phyloP scores from a whole-genome alignment of 2,888 invertebrate species.

The Cetonia aurata region DNA sequence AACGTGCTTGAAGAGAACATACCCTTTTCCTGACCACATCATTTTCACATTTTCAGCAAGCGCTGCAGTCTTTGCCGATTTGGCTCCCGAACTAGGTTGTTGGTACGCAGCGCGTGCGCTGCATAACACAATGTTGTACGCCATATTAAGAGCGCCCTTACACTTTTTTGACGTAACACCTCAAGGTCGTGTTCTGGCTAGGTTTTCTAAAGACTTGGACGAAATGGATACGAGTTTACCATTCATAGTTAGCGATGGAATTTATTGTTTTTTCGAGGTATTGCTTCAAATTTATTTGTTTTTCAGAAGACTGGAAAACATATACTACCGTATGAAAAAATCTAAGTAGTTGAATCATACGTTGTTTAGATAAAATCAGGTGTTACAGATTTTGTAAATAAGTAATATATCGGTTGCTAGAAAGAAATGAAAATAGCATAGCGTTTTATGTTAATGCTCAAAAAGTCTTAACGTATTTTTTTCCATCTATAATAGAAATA shows the following conservation, averaged over 20 bases:
- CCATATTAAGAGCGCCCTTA: constrained; percentile 77
- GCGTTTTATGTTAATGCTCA: no score
- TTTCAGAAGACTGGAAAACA: constrained; percentile 9
- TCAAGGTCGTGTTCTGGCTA: constrained; percentile 78
- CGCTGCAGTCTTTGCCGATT: constrained; percentile 68
- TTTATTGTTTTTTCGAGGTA: constrained; percentile 83
- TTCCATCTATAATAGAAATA: no score
- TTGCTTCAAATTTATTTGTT: constrained; percentile 1
- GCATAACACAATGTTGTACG: constrained; percentile 72
- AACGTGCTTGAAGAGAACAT: constrained; percentile 16
- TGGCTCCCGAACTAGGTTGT: constrained; percentile 70
- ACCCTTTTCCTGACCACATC: background rate
- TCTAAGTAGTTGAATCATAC: no score
- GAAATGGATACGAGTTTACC: constrained; percentile 79
- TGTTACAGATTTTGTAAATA: no score
- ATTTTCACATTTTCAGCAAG: constrained; percentile 66
- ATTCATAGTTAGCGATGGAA: constrained; percentile 75
- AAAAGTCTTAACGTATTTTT: no score
- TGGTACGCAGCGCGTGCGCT: constrained; percentile 75
- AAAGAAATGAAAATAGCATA: no score
- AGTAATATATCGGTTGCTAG: no score
- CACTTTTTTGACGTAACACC: constrained; percentile 86
- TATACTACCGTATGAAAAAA: constrained; percentile 1
- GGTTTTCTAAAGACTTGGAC: constrained; percentile 83
- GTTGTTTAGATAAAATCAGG: no score